Base-by-base conservation (phyloP, 2,888 invertebrate species). In the Clunio marinus region DNA sequence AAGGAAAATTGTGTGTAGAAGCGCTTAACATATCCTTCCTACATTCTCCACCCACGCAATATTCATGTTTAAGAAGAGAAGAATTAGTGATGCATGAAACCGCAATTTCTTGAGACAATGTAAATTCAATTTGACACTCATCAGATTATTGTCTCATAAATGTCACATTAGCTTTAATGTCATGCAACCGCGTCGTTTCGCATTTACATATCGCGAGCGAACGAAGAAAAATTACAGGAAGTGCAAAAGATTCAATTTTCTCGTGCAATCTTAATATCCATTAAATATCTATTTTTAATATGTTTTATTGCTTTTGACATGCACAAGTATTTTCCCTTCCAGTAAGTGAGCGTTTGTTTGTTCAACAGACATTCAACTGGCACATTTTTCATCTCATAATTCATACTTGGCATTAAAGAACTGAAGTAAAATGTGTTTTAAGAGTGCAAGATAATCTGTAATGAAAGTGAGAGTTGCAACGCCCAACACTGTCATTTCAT, bases 71-170 rank as follows among this genome's bases (percentile, higher is more conserved):
- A n/a, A n/a, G n/a, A n/a, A n/a, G n/a, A n/a, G n/a, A n/a, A 7
- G 55, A 55, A 57, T 57, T 57, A 57, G 25, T 57, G 24, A 57
- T 22, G 55, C 55, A 22, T 22, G 55, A 55, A 55, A 17, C 25
- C 57, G 22, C 5, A 45, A 17, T 13, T 45, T 45, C 27, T 27
- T 25, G 2, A 24, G 27, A 57, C 25, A 57, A 57, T 57, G 57
- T 22, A 57, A 57, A 57, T 57, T 57, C 5, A 57, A 57, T 25
- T 24, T 57, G 57, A 57, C 27, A 57, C 22, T 57, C 57, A 57
- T 57, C 57, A 24, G 13, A 57, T 57, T 55, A 55, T 55, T 55
- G 55, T 55, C 55, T 55, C 55, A 55, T 55, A 55, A 55, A 22
- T 55, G 55, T 55, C 55, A 22, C 20, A 55, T 55, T 57, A 57